Evolutionary conservation across 2,113 vertebrate species (phyloP), one percentile per base, ranked within the genome.

Genomic region (Andinoacara biseriatus): DNA sequence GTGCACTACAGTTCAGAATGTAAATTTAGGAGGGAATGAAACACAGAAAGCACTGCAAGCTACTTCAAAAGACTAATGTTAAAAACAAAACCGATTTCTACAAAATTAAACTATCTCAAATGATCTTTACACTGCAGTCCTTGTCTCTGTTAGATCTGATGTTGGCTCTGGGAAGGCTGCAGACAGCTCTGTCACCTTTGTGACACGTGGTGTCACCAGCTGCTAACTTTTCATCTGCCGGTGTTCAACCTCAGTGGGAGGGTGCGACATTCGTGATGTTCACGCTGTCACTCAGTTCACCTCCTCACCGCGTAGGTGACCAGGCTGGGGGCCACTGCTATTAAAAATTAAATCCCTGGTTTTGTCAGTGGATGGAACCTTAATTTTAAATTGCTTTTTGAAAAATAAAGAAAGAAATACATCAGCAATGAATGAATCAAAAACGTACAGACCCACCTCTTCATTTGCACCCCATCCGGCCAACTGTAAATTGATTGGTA

Each of bases 211-310:
- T 75, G 74, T 81, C 49, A 82, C 62, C 58, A 52, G 69, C 40
- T 35, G 69, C 54, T 76, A 83, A 84, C 74, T 43, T 86, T 56
- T 78, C 76, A 24, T 76, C 76, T 31, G 49, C 57, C 58, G 24
- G 80, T 26, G 29, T 63, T 38, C 31, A 81, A 81, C 26, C 26
- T 52, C 74, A 60, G 52, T 26, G 7, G n/a, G 49, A 43, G 62
- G 38, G 6, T 58, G 76, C 11, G 15, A 74, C 24, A 31, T 29
- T 43, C 0, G 18, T 49, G 54, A 13, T 29, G 31, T 80, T 74
- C 46, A 62, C 24, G 11, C 43, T 11, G 46, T 83, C 72, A 63
- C 18, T 24, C 24, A 22, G 49, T 74, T 54, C 38, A 20, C 18
- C 22, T 65, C 22, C 57, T 17, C 2, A 2, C 49, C 24, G 61